phyloP scores from a whole-genome alignment of 2,797 vertebrate genomes.

The Phaenicophaeus curvirostris region DNA sequence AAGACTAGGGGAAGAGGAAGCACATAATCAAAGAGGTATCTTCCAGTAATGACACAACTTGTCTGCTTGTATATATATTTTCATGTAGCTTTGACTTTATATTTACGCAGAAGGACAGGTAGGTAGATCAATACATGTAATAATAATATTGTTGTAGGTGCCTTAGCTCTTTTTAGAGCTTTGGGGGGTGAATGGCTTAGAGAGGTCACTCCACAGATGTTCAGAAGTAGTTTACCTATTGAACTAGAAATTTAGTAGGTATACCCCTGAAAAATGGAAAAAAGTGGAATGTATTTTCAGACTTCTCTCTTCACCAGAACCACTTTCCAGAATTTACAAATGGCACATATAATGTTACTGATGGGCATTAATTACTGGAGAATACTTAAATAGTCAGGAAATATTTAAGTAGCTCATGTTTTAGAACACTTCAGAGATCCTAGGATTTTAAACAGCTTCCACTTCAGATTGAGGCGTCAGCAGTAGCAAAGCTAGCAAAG shows the following conservation, averaged over 20 bases:
- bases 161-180: not conserved
- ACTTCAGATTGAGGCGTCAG: slow-evolving; percentile 75
- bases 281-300: not conserved
- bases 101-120: not conserved
- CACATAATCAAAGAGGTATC: not conserved
- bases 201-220: not conserved
- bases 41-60: not conserved
- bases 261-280: not conserved
- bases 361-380: slow-evolving; percentile 55
- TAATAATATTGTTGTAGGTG: not conserved
- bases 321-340: slow-evolving; percentile 6
- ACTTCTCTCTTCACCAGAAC: not conserved
- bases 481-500: slow-evolving; percentile 70
- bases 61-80: not conserved
- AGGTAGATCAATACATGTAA: not conserved
- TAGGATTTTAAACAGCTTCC: slow-evolving; percentile 71
- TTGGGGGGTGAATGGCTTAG: not conserved
- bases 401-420: slow-evolving; percentile 71
- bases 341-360: slow-evolving; percentile 6
- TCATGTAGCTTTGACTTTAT: not conserved
- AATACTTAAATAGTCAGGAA: not conserved
- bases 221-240: not conserved
- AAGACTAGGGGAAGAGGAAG: not conserved
- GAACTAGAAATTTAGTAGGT: not conserved
- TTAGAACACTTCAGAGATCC: slow-evolving; percentile 72